These are phyloP conservation scores for Catharus fuscescens DNA, from an alignment of 2,113 vertebrate genomes.

Conservation along the genomic window DNA sequence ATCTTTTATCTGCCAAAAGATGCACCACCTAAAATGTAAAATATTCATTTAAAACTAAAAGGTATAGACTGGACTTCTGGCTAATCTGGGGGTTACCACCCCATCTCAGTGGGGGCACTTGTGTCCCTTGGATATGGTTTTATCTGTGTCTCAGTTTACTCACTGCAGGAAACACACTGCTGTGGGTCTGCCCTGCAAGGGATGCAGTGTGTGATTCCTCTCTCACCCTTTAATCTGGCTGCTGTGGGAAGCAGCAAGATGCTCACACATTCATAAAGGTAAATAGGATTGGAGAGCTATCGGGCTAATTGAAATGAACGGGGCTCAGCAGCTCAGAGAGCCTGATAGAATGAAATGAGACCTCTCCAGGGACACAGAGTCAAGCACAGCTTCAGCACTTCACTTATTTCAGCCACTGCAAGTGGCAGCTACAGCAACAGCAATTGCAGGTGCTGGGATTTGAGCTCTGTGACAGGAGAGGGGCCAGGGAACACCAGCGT, in stretches of 20 bases:
- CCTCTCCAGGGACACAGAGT: background rate
- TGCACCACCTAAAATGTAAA: background rate
- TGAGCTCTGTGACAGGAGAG: background rate
- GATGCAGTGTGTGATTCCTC: background rate
- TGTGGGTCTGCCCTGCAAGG: background rate
- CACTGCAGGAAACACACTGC: background rate
- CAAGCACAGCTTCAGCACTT: background rate
- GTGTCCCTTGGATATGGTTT: background rate
- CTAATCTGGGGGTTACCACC: background rate
- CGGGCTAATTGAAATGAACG: constrained; percentile 39
- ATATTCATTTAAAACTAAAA: background rate
- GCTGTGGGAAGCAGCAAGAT: background rate
- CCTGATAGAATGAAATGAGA: background rate
- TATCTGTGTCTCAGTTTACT: background rate
- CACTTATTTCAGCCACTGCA: background rate
- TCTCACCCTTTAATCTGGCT: background rate
- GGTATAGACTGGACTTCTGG: background rate
- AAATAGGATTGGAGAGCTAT: constrained; percentile 48
- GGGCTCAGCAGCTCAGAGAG: background rate
- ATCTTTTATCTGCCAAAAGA: background rate
- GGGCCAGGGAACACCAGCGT: background rate
- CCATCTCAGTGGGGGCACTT: rapidly evolving
- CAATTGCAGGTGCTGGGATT: rapidly evolving
- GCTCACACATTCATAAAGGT: constrained; percentile 31
- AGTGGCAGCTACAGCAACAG: constrained; percentile 24